A percentile compares a stretch with the other conserved stretches of the same genome.
These are phyloP conservation scores for Cariama cristata DNA, from an alignment of 2,113 vertebrate species.

Conservation along the genomic window DNA sequence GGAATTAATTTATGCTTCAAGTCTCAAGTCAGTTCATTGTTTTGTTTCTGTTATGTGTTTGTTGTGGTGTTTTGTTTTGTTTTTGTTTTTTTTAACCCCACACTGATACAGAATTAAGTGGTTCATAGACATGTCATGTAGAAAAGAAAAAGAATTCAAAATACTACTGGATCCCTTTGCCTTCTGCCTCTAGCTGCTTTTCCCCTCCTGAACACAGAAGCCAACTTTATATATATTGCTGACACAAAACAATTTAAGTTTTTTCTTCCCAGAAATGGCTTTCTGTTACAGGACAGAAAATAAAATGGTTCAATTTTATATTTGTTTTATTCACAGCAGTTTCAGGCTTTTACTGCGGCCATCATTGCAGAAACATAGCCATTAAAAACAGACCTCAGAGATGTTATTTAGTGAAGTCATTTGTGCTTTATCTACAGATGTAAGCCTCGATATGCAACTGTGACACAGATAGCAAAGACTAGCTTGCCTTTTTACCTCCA, in stretches of 20 bases:
- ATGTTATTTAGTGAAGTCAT: neutral
- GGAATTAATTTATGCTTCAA: neutral
- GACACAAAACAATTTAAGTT: neutral
- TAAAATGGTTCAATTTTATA: neutral
- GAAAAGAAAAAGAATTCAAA: neutral
- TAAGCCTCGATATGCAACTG: neutral
- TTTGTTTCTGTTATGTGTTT: neutral
- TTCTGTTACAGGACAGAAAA: slow-evolving; percentile 1
- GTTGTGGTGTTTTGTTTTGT: neutral
- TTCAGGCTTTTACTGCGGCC: neutral
- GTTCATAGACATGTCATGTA: neutral
- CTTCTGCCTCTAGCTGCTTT: neutral
- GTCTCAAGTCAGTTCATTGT: neutral
- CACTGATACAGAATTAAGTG: neutral
- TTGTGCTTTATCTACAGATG: neutral
- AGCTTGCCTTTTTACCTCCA: neutral
- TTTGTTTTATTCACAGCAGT: slow-evolving; percentile 1
- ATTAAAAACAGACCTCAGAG: slow-evolving; percentile 10
- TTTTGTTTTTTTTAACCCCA: neutral
- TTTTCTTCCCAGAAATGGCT: neutral
- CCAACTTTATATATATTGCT: neutral
- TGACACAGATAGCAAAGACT: neutral
- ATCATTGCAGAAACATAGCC: neutral
- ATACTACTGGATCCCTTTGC: neutral
- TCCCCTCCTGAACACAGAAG: neutral